Conservation (phyloP, 2,113 vertebrate species). For the Festucalex cinctus region DNA sequence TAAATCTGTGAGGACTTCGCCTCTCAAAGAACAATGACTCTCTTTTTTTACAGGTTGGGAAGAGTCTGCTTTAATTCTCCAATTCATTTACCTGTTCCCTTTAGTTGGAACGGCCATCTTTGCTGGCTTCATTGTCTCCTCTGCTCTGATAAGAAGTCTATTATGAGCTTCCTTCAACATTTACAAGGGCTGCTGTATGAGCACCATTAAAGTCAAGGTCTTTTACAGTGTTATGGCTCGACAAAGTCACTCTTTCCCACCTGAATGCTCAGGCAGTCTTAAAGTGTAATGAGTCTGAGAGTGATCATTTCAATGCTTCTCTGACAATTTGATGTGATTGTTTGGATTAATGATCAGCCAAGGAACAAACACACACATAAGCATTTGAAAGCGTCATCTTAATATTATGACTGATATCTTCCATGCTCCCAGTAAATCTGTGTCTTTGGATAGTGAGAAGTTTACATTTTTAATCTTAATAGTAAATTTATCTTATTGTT, state of each 20-base stretch:
- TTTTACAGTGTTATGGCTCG: conserved; percentile 24
- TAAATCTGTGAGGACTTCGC: background rate
- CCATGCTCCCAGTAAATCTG: background rate
- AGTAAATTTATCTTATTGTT: background rate
- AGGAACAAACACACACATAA: conserved; percentile 53
- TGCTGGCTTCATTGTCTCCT: conserved; percentile 39
- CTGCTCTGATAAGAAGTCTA: conserved; percentile 51
- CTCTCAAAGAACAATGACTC: conserved; percentile 5
- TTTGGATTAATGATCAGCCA: conserved; percentile 61
- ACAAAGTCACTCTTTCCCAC: conserved; percentile 11
- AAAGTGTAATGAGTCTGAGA: conserved; percentile 19
- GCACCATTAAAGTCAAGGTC: conserved; percentile 57
- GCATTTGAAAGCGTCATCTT: conserved; percentile 37
- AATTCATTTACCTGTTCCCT: conserved; percentile 23
- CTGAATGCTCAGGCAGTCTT: background rate
- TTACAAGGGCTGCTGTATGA: conserved; percentile 44
- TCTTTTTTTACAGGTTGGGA: conserved; percentile 18
- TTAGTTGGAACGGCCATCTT: conserved; percentile 29
- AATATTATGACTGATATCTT: background rate
- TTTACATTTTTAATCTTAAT: background rate
- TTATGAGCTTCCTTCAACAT: conserved; percentile 51
- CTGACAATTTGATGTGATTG: conserved; percentile 56
- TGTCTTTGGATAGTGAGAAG: background rate
- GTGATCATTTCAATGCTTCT: conserved; percentile 28
- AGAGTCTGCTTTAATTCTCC: conserved; percentile 12